These are phyloP conservation scores for Adela reaumurella DNA, from an alignment of 2,888 invertebrate species.

Conservation along the genomic window DNA sequence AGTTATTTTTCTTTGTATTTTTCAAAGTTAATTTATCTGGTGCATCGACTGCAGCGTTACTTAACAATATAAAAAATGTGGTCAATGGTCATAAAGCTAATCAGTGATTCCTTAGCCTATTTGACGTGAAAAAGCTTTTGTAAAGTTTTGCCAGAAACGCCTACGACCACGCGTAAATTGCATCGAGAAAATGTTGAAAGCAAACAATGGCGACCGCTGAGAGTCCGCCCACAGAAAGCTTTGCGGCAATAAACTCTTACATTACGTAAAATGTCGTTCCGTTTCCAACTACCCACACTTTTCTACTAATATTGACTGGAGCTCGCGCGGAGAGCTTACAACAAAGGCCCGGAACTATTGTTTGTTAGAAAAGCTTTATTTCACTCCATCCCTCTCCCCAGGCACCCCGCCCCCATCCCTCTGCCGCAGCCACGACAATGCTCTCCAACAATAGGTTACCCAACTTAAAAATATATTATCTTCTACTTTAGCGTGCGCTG, in stretches of 20 bases:
- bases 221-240: background rate
- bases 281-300: background rate
- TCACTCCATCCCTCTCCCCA: conserved; percentile 42
- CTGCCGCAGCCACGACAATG: background rate
- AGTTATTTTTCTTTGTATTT: conserved; percentile 20
- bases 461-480: conserved; percentile 54
- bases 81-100: too few relatives aligned
- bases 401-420: conserved; percentile 16
- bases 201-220: background rate
- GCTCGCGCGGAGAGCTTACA: conserved; percentile 28
- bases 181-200: background rate
- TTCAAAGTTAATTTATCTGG: too few relatives aligned
- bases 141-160: too few relatives aligned
- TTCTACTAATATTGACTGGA: conserved; percentile 50
- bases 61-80: too few relatives aligned
- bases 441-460: conserved; percentile 46
- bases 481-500: conserved; percentile 6
- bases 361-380: conserved; percentile 56
- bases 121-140: too few relatives aligned
- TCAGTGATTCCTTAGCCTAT: too few relatives aligned
- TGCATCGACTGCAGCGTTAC: too few relatives aligned
- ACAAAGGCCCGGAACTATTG: conserved; percentile 58
- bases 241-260: background rate
- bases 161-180: too few relatives aligned
- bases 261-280: background rate